A percentile compares a stretch with the other conserved stretches of the same genome.
Conservation (phyloP, 2,888 invertebrate species). For the Philereme vetulata region DNA sequence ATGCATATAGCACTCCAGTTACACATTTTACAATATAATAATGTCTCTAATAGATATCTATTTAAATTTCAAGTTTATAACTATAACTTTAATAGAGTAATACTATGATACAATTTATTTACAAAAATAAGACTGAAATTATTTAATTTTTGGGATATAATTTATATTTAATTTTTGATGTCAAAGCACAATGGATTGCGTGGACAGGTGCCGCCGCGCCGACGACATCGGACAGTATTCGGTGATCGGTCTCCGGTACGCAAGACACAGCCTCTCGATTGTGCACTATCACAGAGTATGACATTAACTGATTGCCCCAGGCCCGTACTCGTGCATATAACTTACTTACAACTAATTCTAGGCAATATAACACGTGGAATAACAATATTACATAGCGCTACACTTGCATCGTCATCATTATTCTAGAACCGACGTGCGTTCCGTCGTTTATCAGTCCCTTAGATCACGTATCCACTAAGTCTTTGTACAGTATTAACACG, state of each 20-base stretch:
- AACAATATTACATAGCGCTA: constrained; percentile 77
- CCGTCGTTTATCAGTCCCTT: constrained; percentile 62
- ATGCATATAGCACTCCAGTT: constrained; percentile 76
- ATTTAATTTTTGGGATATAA: constrained; percentile 83
- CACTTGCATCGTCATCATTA: constrained; percentile 58
- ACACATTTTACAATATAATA: constrained; percentile 46
- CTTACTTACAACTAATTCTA: constrained; percentile 77
- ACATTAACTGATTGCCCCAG: constrained; percentile 82
- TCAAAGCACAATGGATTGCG: constrained; percentile 75
- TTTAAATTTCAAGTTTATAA: constrained; percentile 64
- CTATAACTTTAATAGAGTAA: constrained; percentile 62
- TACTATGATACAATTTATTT: constrained; percentile 80
- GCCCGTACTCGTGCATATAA: constrained; percentile 80
- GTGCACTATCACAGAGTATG: constrained; percentile 83
- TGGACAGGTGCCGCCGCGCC: constrained; percentile 42
- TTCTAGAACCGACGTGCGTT: constrained; percentile 60
- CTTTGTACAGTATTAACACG: constrained; percentile 74
- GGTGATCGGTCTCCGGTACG: constrained; percentile 45
- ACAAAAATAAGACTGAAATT: constrained; percentile 74
- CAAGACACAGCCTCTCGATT: constrained; percentile 63
- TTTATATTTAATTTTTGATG: constrained; percentile 72
- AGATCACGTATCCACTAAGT: constrained; percentile 55
- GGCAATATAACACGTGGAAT: constrained; percentile 76
- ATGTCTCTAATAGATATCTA: constrained; percentile 50
- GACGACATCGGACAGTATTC: constrained; percentile 45